Conservation (phyloP, 2,113 vertebrate genomes). For the Nyctibius bracteatus region DNA sequence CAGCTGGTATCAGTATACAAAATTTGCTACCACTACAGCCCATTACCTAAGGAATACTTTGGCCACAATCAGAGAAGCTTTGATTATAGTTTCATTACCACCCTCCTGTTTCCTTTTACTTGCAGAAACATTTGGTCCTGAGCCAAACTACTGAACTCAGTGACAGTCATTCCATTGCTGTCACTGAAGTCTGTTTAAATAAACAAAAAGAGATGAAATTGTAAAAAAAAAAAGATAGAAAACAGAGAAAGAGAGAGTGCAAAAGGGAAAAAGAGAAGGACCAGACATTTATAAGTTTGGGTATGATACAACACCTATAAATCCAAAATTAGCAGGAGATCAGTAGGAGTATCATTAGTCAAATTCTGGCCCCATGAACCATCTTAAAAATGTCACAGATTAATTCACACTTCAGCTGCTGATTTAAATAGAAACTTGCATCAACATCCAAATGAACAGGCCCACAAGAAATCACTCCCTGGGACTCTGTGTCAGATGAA, state of each 20-base stretch:
- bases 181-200: not conserved
- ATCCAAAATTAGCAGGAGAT: constrained; percentile 56
- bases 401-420: constrained; percentile 65
- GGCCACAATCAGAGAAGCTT: not conserved
- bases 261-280: not conserved
- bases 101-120: not conserved
- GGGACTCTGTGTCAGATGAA: constrained; percentile 39
- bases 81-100: not conserved
- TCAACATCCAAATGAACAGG: constrained; percentile 54
- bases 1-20: not conserved
- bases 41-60: not conserved
- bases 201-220: not conserved
- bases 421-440: constrained; percentile 63
- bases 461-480: constrained; percentile 7
- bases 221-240: rapidly evolving
- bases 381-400: constrained; percentile 68
- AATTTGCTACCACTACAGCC: not conserved
- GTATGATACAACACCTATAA: constrained; percentile 37
- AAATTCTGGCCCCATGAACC: constrained; percentile 49
- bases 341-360: constrained; percentile 44
- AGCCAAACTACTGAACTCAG: not conserved
- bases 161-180: not conserved
- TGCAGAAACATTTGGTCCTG: not conserved
- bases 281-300: not conserved
- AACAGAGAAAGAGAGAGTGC: rapidly evolving